These are phyloP conservation scores for Mimachlamys varia DNA, from an alignment of 2,888 invertebrate species.

Conservation along the genomic window DNA sequence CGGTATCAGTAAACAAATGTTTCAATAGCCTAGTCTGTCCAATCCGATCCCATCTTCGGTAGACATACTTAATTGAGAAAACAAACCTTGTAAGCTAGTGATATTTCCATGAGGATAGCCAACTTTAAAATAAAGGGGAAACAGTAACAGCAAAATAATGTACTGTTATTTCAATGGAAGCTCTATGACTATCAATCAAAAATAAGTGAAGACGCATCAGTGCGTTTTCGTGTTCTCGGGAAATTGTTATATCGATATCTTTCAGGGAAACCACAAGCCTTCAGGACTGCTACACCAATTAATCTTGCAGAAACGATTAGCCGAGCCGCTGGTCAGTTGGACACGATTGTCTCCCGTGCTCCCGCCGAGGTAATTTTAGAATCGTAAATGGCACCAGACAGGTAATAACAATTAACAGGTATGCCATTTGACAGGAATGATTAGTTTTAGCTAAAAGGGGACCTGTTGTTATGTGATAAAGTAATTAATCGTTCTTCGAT, in stretches of 20 bases:
- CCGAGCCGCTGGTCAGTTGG: not conserved
- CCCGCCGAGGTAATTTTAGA: not conserved
- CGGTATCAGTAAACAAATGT: no score
- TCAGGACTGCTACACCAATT: not conserved
- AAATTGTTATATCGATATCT: not conserved
- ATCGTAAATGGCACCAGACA: not conserved
- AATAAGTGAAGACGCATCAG: not conserved
- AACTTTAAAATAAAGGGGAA: no score
- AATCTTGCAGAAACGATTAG: not conserved
- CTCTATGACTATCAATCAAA: not conserved
- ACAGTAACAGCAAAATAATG: not conserved
- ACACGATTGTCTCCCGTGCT: not conserved
- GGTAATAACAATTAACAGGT: not conserved
- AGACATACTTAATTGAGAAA: no score
- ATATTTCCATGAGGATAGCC: no score
- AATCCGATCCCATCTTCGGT: no score
- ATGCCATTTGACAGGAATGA: not conserved
- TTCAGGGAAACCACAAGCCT: not conserved
- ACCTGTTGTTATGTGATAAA: not conserved
- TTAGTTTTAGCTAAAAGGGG: not conserved
- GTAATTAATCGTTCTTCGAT: not conserved
- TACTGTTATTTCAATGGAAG: not conserved
- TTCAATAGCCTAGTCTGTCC: no score
- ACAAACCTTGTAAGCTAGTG: no score
- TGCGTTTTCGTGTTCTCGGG: not conserved